These are phyloP conservation scores for Tenrec ecaudatus DNA, from an alignment of 2,113 vertebrate species.

Conservation along the genomic window DNA sequence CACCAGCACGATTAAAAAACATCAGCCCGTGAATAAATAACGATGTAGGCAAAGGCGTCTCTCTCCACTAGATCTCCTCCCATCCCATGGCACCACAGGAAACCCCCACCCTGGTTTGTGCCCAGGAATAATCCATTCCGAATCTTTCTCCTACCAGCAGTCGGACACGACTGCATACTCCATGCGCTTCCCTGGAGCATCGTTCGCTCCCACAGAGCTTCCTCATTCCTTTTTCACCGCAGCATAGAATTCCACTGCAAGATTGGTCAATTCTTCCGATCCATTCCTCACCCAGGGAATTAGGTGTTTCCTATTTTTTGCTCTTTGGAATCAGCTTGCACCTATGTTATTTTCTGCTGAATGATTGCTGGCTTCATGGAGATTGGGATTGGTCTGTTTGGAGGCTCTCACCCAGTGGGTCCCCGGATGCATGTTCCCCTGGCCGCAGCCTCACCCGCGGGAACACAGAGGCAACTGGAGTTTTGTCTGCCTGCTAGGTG, in stretches of 20 bases:
- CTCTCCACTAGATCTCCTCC: not conserved
- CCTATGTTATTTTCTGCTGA: not conserved
- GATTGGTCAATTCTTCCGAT: not conserved
- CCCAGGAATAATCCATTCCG: no score
- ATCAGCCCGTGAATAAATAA: not conserved
- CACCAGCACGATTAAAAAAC: not conserved
- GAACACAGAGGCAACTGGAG: not conserved
- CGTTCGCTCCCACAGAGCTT: not conserved
- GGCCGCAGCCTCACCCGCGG: not conserved
- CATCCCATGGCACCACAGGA: not conserved
- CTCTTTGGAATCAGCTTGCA: conserved; percentile 11
- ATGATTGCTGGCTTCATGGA: not conserved
- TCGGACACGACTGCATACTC: not conserved
- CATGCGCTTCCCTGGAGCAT: not conserved
- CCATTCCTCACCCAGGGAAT: not conserved
- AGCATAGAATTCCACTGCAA: not conserved
- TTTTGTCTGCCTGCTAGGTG: not conserved
- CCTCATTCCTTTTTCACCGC: not conserved
- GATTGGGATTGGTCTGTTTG: not conserved
- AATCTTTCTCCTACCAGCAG: no score
- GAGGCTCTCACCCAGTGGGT: not conserved
- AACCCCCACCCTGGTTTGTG: no score
- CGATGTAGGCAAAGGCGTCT: not conserved
- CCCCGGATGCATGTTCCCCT: no score
- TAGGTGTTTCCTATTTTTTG: not conserved